These are phyloP conservation scores for Protaetia brevitarsis DNA, from an alignment of 1,140 invertebrate genomes.

Conservation along the genomic window DNA sequence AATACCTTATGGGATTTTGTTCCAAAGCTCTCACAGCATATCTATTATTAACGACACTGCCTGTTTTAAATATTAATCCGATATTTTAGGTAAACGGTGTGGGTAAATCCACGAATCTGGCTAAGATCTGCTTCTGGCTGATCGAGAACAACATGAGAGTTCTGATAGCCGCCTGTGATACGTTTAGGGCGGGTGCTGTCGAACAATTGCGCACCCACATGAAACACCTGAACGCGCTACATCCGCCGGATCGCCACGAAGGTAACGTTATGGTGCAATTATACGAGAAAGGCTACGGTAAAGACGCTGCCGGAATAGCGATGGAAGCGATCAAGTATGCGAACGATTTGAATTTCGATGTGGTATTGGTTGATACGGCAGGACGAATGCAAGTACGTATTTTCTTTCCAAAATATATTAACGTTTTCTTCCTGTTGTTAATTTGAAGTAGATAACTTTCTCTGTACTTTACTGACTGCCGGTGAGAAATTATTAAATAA, in stretches of 20 bases:
- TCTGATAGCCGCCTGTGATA: constrained; percentile 98
- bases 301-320: constrained; percentile 97
- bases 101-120: constrained; percentile 98
- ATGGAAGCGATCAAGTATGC: constrained; percentile 93
- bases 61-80: constrained; percentile 8
- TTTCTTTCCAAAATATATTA: constrained; percentile 2
- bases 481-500: too few relatives aligned
- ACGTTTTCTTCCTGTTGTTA: constrained; percentile 24
- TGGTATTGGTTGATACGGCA: constrained; percentile 96
- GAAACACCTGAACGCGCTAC: constrained; percentile 89
- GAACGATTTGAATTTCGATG: constrained; percentile 76
- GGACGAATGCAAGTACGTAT: constrained; percentile 86
- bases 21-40: too few relatives aligned
- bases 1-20: too few relatives aligned
- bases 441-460: not conserved
- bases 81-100: constrained; percentile 80
- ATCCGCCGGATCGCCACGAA: constrained; percentile 72
- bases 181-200: constrained; percentile 97
- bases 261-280: constrained; percentile 83
- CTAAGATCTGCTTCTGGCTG: constrained; percentile 99
- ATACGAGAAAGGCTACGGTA: constrained; percentile 98
- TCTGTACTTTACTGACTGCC: too few relatives aligned
- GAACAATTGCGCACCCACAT: constrained; percentile 97
- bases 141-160: constrained; percentile 97
- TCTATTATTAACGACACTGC: too few relatives aligned